These are phyloP conservation scores for Ligdia adustata DNA, from an alignment of 2,888 invertebrate species.

Conservation along the genomic window DNA sequence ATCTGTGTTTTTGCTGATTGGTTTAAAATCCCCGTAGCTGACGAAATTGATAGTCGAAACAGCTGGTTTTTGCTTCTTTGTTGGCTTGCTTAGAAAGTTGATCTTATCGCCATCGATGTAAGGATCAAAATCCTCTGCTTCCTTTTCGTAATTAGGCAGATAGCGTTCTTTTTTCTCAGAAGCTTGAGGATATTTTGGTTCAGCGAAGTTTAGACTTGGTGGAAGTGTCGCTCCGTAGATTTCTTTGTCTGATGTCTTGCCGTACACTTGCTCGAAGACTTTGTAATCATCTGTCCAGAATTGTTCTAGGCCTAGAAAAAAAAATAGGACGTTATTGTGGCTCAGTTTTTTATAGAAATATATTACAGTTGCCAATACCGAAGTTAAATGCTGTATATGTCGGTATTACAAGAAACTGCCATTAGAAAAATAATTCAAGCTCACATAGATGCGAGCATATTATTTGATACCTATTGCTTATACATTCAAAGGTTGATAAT, in stretches of 20 bases:
- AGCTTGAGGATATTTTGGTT: conserved; percentile 44
- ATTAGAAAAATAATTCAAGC: too few relatives aligned
- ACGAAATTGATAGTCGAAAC: conserved; percentile 56
- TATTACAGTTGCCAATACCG: too few relatives aligned
- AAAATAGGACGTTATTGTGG: too few relatives aligned
- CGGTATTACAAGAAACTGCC: too few relatives aligned
- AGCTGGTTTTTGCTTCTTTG: conserved; percentile 41
- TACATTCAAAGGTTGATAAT: too few relatives aligned
- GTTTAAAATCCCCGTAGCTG: conserved; percentile 59
- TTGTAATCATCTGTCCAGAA: conserved; percentile 77
- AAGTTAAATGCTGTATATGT: too few relatives aligned
- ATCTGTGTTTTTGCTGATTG: conserved; percentile 61
- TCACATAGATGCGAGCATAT: too few relatives aligned
- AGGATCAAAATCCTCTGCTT: conserved; percentile 42
- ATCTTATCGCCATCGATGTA: conserved; percentile 50
- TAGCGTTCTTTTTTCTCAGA: conserved; percentile 60
- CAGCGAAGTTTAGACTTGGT: conserved; percentile 45
- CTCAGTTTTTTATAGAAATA: too few relatives aligned
- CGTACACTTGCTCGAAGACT: conserved; percentile 70
- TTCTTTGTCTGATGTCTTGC: conserved; percentile 72
- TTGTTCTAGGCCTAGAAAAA: conserved; percentile 43
- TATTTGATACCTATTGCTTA: too few relatives aligned
- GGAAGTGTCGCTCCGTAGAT: conserved; percentile 64
- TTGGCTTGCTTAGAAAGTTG: conserved; percentile 42
- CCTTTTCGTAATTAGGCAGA: conserved; percentile 40